phyloP scores from a whole-genome alignment of 1,140 invertebrate species.

The Aphaenogaster floridana region DNA sequence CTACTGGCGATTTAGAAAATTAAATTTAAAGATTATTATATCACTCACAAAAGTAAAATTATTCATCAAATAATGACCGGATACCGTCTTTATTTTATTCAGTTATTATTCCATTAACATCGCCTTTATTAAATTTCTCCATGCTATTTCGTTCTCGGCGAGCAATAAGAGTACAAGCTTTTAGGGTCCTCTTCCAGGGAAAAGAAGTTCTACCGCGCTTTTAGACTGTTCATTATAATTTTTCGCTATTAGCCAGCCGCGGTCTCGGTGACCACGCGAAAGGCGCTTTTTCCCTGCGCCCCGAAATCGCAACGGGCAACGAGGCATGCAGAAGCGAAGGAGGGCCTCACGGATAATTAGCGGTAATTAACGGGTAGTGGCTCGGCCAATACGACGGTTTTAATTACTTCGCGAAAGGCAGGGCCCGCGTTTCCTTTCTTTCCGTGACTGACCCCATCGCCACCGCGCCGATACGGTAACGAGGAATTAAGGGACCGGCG shows the following conservation, averaged over 20 bases:
- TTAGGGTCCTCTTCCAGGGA: neutral
- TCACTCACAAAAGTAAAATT: neutral
- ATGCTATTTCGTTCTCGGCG: neutral
- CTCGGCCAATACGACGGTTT: slow-evolving; percentile 72
- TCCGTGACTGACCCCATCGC: slow-evolving; percentile 57
- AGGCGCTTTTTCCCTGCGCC: neutral
- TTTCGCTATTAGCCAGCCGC: slow-evolving; percentile 42
- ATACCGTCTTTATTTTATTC: neutral
- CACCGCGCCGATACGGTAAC: slow-evolving; percentile 64
- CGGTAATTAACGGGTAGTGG: slow-evolving; percentile 73
- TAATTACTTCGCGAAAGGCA: slow-evolving; percentile 74
- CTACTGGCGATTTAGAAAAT: too few species aligned
- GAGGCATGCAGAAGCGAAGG: slow-evolving; percentile 51
- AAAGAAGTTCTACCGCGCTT: slow-evolving; percentile 12
- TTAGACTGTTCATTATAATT: slow-evolving; percentile 48
- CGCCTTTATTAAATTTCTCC: neutral
- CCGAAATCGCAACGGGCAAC: slow-evolving; percentile 54
- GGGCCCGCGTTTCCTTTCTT: slow-evolving; percentile 68
- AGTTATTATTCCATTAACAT: neutral
- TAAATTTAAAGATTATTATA: neutral
- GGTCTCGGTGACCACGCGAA: slow-evolving; percentile 26
- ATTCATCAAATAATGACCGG: neutral
- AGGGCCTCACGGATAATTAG: slow-evolving; percentile 69
- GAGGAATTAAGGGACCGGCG: slow-evolving; percentile 70
- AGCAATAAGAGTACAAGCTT: slow-evolving; percentile 4